These are phyloP conservation scores for Papilio glaucus DNA, from an alignment of 1,140 invertebrate genomes.

Conservation along the genomic window DNA sequence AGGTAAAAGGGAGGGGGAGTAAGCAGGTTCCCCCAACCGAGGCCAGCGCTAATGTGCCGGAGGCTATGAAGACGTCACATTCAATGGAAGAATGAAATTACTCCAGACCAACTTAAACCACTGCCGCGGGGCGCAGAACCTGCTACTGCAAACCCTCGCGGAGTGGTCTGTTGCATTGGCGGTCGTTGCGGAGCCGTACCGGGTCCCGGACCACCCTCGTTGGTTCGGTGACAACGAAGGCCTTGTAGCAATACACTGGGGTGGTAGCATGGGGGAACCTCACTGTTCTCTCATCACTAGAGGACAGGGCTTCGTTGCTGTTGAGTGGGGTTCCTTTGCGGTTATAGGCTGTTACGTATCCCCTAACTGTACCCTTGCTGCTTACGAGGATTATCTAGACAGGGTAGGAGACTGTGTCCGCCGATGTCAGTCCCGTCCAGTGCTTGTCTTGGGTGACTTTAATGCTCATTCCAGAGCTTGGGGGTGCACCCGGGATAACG, in stretches of 20 bases:
- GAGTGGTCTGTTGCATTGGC: too few species aligned
- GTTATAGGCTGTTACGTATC: slow-evolving; percentile 41
- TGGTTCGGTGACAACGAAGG: slow-evolving; percentile 40
- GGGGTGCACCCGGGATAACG: slow-evolving; percentile 33
- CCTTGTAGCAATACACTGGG: slow-evolving; percentile 42
- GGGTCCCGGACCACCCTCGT: slow-evolving; percentile 36
- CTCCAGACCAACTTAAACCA: slow-evolving; percentile 36
- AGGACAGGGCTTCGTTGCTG: not conserved
- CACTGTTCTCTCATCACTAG: not conserved
- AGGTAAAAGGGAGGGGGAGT: not conserved
- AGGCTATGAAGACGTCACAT: not conserved
- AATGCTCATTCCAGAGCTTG: too few species aligned
- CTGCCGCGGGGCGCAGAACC: slow-evolving; percentile 41
- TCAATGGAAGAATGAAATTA: not conserved
- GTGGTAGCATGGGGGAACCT: slow-evolving; percentile 17
- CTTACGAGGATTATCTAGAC: slow-evolving; percentile 37
- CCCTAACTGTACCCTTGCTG: slow-evolving; percentile 26
- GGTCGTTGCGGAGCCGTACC: slow-evolving; percentile 46
- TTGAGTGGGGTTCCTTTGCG: slow-evolving; percentile 32
- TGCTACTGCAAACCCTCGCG: slow-evolving; percentile 42
- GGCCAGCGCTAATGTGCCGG: not conserved
- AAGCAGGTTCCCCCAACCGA: not conserved
- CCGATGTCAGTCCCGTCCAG: slow-evolving; percentile 30
- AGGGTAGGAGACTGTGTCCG: slow-evolving; percentile 26
- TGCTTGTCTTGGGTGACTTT: too few species aligned